Evolutionary conservation across 2,797 vertebrate genomes (phyloP).

Genomic region (Triplophysa yarkandensis): DNA sequence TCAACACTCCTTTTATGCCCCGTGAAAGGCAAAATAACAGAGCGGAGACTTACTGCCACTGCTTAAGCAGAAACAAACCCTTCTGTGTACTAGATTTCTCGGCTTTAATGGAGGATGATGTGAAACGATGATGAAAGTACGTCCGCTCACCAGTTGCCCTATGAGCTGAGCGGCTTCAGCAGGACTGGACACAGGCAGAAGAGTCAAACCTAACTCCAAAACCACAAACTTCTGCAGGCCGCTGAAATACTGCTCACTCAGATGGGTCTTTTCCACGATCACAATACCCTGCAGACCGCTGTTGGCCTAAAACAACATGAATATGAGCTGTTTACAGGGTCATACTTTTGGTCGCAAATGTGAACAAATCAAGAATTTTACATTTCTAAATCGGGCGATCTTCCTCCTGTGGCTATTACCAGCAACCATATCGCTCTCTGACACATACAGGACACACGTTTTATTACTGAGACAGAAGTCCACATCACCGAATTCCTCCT

Average conservation of each 20-base stretch:
- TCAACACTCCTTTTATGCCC: neutral
- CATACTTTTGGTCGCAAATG: no score
- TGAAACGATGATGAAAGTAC: neutral
- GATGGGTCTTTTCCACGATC: conserved; percentile 82
- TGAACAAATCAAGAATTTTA: conserved; percentile 67
- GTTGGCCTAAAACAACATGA: conserved; percentile 68
- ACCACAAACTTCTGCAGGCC: conserved; percentile 85
- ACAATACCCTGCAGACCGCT: conserved; percentile 78
- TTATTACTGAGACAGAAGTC: conserved; percentile 87
- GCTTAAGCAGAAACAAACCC: neutral
- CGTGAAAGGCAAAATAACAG: neutral
- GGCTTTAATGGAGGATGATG: neutral
- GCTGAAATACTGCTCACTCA: conserved; percentile 85
- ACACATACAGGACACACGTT: conserved; percentile 84
- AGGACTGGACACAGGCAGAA: conserved; percentile 83
- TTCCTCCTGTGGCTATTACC: conserved; percentile 84
- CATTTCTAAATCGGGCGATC: conserved; percentile 87
- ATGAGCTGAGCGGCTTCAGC: conserved; percentile 86
- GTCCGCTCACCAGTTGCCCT: conserved; percentile 80
- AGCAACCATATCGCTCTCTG: conserved; percentile 85
- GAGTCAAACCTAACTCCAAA: conserved; percentile 86
- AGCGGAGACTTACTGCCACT: neutral
- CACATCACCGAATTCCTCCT: conserved; percentile 79
- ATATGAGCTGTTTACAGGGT: neutral
- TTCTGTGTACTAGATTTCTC: neutral